Evolutionary conservation across 30 jellyfish, hydroid and myxozoan genomes (phyloP).

Genomic region (Hydra vulgaris): DNA sequence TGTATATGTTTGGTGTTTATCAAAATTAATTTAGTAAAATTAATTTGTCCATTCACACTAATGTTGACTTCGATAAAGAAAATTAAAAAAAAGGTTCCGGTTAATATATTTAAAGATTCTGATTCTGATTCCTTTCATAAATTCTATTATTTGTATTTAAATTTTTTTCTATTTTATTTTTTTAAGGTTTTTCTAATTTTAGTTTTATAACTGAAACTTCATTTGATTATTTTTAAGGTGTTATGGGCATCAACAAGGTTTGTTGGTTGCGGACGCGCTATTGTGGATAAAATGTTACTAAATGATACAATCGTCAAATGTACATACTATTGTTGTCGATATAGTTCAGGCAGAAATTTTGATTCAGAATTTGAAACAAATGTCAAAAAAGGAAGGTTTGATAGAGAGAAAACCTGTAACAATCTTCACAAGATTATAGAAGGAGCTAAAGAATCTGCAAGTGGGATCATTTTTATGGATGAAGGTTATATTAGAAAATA

Average conservation of each 20-base stretch:
- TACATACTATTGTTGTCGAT: slow-evolving; percentile 51
- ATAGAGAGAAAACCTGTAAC: slow-evolving; percentile 22
- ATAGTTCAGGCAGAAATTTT: slow-evolving; percentile 57
- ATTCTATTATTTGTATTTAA: not conserved
- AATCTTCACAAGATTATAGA: slow-evolving; percentile 16
- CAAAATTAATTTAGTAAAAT: too few species aligned
- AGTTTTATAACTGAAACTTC: not conserved
- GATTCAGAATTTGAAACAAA: slow-evolving; percentile 24
- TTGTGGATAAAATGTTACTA: not conserved
- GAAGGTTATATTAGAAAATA: not conserved
- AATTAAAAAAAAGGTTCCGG: too few species aligned
- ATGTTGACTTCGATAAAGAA: too few species aligned
- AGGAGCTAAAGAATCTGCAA: not conserved
- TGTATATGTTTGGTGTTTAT: too few species aligned
- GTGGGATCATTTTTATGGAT: not conserved
- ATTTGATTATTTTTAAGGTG: not conserved
- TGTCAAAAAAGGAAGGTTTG: slow-evolving; percentile 38
- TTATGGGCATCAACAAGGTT: not conserved
- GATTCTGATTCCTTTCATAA: too few species aligned
- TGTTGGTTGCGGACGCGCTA: not conserved
- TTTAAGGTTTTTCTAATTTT: not conserved
- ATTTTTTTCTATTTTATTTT: not conserved
- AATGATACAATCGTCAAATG: slow-evolving; percentile 15
- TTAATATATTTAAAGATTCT: too few species aligned
- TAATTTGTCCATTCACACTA: too few species aligned